These are phyloP conservation scores for Pachycephus smyrnensis DNA, from an alignment of 2,888 invertebrate species.

Conservation along the genomic window DNA sequence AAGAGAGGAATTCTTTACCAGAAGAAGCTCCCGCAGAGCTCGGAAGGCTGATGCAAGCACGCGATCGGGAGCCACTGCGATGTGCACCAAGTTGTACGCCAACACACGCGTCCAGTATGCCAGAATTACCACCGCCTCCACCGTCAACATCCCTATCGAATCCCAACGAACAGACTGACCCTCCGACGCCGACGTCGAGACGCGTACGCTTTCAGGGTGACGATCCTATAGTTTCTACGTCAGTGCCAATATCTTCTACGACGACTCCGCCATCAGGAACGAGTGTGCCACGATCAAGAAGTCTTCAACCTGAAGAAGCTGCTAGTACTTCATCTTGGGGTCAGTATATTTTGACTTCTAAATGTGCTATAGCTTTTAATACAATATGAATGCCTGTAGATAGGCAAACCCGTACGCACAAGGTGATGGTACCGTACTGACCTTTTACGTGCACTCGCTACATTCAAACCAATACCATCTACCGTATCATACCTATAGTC, in stretches of 20 bases:
- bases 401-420: not conserved
- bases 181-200: slow-evolving; percentile 60
- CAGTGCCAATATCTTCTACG: slow-evolving; percentile 22
- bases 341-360: slow-evolving; percentile 26
- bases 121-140: slow-evolving; percentile 67
- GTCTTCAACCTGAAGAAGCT: slow-evolving; percentile 71
- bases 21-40: slow-evolving; percentile 58
- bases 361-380: not conserved
- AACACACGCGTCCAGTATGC: slow-evolving; percentile 73
- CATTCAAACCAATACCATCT: not conserved
- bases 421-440: not conserved
- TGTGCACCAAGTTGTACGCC: slow-evolving; percentile 60
- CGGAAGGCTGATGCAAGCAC: slow-evolving; percentile 68
- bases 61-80: slow-evolving; percentile 72
- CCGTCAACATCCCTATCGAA: slow-evolving; percentile 18
- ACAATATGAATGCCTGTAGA: not conserved
- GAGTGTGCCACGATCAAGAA: slow-evolving; percentile 69
- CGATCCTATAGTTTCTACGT: slow-evolving; percentile 34
- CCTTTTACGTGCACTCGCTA: not conserved
- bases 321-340: slow-evolving; percentile 61
- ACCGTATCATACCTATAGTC: not conserved
- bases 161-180: slow-evolving; percentile 38
- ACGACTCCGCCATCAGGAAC: slow-evolving; percentile 65
- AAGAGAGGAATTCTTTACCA: slow-evolving; percentile 66
- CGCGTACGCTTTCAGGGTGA: slow-evolving; percentile 71